These are phyloP conservation scores for Orussus abietinus DNA, from an alignment of 1,140 invertebrate genomes.

Conservation along the genomic window DNA sequence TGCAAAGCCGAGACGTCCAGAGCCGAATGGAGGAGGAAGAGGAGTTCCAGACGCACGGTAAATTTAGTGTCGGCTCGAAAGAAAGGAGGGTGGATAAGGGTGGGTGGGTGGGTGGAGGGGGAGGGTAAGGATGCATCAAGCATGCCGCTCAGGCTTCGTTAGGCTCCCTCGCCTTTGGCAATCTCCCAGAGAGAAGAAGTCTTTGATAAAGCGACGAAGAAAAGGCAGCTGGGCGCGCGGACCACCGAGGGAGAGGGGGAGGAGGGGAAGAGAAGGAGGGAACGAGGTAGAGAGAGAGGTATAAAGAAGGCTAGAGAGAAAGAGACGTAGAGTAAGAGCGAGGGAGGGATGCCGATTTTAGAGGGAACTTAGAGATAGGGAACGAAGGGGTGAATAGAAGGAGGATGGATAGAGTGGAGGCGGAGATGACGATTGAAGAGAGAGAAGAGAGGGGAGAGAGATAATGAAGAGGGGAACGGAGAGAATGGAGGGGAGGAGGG, in stretches of 20 bases:
- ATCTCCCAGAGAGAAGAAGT: conserved; percentile 17
- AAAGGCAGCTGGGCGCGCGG: too few species aligned
- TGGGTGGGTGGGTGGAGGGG: conserved; percentile 4
- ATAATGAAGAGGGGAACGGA: background rate
- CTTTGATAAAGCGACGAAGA: conserved; percentile 14
- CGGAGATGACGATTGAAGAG: too few species aligned
- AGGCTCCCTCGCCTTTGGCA: conserved; percentile 22
- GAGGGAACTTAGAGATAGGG: too few species aligned
- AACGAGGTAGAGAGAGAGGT: too few species aligned
- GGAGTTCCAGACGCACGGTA: conserved; percentile 4
- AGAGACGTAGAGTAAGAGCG: too few species aligned
- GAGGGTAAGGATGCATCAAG: conserved; percentile 19
- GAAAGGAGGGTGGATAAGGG: conserved; percentile 10
- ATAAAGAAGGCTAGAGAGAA: too few species aligned
- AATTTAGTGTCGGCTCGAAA: too few species aligned
- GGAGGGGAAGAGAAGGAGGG: too few species aligned
- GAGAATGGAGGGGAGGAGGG: background rate
- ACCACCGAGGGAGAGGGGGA: too few species aligned
- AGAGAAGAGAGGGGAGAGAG: background rate
- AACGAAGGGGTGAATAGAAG: too few species aligned
- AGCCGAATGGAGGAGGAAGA: conserved; percentile 19
- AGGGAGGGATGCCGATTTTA: too few species aligned
- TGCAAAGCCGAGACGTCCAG: conserved; percentile 21
- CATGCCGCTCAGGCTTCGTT: conserved; percentile 28
- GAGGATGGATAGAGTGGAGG: too few species aligned